Evolutionary conservation across 1,140 invertebrate species (phyloP).

Genomic region (Berghia stephanieae): DNA sequence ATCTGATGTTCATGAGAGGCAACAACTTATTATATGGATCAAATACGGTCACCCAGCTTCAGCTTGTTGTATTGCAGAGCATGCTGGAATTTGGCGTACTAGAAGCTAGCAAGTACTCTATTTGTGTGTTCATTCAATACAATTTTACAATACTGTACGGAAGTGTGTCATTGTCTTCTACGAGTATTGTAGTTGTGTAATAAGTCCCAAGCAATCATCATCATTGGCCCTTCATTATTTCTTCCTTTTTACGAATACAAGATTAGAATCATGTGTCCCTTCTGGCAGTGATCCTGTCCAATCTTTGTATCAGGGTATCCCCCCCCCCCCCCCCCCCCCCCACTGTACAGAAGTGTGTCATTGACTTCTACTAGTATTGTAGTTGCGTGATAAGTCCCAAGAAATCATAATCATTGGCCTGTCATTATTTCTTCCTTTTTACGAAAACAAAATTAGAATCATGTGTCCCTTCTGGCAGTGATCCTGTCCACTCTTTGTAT

Average conservation of each 20-base stretch:
- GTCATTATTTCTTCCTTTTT: background rate
- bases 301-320: too few relatives aligned
- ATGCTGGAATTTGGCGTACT: too few relatives aligned
- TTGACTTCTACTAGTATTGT: background rate
- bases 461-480: too few relatives aligned
- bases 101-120: too few relatives aligned
- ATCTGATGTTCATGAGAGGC: too few relatives aligned
- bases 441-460: background rate
- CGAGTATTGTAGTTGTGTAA: background rate
- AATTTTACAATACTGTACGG: too few relatives aligned
- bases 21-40: too few relatives aligned
- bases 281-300: too few relatives aligned
- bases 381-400: background rate
- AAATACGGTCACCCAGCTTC: too few relatives aligned
- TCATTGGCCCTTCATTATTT: background rate
- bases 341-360: background rate
- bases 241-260: background rate
- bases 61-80: too few relatives aligned
- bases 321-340: background rate
- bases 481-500: too few relatives aligned
- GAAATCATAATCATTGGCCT: background rate
- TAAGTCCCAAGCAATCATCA: background rate
- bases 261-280: background rate
- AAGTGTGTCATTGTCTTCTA: background rate
- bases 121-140: too few relatives aligned